These are phyloP conservation scores for Myoxocephalus aenaeus DNA, from an alignment of 2,797 vertebrate genomes.

Conservation along the genomic window DNA sequence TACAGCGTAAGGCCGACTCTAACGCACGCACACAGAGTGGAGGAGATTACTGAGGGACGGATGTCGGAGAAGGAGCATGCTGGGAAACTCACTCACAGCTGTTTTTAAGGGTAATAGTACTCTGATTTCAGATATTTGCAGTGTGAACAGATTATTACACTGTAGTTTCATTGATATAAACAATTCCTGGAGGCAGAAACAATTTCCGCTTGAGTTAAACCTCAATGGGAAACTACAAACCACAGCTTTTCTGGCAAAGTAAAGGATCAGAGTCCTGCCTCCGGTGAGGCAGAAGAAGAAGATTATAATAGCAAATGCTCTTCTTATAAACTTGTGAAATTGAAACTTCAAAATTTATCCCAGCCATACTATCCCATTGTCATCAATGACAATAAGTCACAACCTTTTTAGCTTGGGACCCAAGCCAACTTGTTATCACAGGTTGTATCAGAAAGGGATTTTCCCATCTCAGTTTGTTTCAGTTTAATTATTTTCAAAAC, in stretches of 20 bases:
- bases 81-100: slow-evolving; percentile 44
- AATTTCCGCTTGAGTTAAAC: slow-evolving; percentile 29
- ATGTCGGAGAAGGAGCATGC: slow-evolving; percentile 17
- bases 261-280: slow-evolving; percentile 4
- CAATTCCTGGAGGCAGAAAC: slow-evolving; percentile 26
- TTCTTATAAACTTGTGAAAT: not conserved
- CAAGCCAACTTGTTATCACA: not conserved
- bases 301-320: slow-evolving; percentile 16
- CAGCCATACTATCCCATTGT: not conserved
- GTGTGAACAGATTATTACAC: slow-evolving; percentile 6
- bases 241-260: slow-evolving; percentile 24
- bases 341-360: slow-evolving; percentile 17
- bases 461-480: not conserved
- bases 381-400: not conserved
- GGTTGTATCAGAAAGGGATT: not conserved
- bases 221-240: slow-evolving; percentile 14
- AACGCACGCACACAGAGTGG: slow-evolving; percentile 5
- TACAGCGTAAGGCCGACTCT: not conserved
- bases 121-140: slow-evolving; percentile 25
- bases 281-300: slow-evolving; percentile 13
- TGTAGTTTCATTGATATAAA: slow-evolving; percentile 23
- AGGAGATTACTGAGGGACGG: slow-evolving; percentile 22
- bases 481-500: not conserved
- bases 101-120: slow-evolving; percentile 15
- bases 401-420: not conserved